phyloP scores from a whole-genome alignment of 2,113 vertebrate genomes.

The Spermophilus dauricus region DNA sequence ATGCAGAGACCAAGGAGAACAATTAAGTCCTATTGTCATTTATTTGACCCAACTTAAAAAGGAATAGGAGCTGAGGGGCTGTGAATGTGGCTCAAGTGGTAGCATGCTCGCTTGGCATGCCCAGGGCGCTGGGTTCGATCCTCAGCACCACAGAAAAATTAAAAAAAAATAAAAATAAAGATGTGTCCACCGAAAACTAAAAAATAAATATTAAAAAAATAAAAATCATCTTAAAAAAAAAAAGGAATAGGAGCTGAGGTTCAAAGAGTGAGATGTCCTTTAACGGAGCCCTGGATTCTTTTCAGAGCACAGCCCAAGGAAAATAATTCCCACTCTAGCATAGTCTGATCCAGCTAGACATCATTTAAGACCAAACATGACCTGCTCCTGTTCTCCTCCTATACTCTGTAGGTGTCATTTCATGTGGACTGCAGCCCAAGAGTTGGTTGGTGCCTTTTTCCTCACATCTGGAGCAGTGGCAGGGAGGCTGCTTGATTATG shows the following conservation, averaged over 20 bases:
- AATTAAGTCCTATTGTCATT: background rate
- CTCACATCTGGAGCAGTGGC: background rate
- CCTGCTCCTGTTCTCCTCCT: constrained; percentile 67
- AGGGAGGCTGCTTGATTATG: constrained; percentile 82
- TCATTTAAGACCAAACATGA: background rate
- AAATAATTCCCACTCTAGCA: background rate
- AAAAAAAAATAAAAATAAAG: too few species aligned
- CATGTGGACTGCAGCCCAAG: background rate
- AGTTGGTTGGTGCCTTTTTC: background rate
- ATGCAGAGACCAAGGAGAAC: background rate
- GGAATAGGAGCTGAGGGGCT: too few species aligned
- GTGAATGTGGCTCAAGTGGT: too few species aligned
- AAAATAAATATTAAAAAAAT: too few species aligned
- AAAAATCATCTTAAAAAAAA: too few species aligned
- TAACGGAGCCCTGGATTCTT: background rate
- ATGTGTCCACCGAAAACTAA: too few species aligned
- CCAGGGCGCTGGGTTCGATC: too few species aligned
- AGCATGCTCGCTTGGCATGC: too few species aligned
- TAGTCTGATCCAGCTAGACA: background rate
- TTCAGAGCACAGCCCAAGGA: background rate
- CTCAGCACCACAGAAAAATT: too few species aligned
- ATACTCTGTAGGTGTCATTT: background rate
- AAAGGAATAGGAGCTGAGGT: background rate
- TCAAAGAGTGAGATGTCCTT: too few species aligned
- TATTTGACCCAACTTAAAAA: background rate